phyloP scores from a whole-genome alignment of 23 tunicate species.

The Botrylloides violaceus region DNA sequence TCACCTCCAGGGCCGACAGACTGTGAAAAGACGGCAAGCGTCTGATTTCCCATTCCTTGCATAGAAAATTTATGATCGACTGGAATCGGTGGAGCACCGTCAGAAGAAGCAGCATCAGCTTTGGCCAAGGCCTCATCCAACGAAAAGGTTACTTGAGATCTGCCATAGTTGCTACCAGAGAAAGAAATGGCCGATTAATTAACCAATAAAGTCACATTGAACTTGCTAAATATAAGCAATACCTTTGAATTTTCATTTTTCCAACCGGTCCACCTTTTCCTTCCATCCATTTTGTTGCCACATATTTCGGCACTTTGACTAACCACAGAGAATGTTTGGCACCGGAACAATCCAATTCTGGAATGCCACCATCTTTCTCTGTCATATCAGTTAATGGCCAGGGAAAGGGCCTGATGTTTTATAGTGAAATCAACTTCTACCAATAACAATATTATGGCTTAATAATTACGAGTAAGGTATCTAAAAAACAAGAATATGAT shows the following conservation, averaged over 20 bases:
- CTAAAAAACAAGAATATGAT: too few relatives aligned
- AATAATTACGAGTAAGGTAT: too few relatives aligned
- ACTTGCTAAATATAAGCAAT: neutral
- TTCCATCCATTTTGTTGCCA: conserved; percentile 75
- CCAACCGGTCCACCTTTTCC: conserved; percentile 81
- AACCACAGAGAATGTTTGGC: conserved; percentile 83
- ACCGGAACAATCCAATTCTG: conserved; percentile 51
- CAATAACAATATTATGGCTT: too few relatives aligned
- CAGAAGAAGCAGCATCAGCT: conserved; percentile 12
- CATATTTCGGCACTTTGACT: conserved; percentile 89
- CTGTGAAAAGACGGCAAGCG: conserved; percentile 65
- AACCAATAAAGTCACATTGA: neutral
- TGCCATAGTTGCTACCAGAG: conserved; percentile 41
- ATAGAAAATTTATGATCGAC: conserved; percentile 64
- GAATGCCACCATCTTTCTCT: conserved; percentile 25
- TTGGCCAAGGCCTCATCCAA: conserved; percentile 37
- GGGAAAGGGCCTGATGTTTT: neutral
- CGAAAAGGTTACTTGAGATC: conserved; percentile 60
- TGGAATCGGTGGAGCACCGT: conserved; percentile 11
- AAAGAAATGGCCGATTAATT: neutral
- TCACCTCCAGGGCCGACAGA: neutral
- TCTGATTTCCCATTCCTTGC: conserved; percentile 72
- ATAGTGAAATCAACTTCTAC: too few relatives aligned
- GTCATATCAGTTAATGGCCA: neutral
- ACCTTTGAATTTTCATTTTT: conserved; percentile 59